Conservation (phyloP, 2,888 invertebrate genomes). For the Orchesellides sinensis region DNA sequence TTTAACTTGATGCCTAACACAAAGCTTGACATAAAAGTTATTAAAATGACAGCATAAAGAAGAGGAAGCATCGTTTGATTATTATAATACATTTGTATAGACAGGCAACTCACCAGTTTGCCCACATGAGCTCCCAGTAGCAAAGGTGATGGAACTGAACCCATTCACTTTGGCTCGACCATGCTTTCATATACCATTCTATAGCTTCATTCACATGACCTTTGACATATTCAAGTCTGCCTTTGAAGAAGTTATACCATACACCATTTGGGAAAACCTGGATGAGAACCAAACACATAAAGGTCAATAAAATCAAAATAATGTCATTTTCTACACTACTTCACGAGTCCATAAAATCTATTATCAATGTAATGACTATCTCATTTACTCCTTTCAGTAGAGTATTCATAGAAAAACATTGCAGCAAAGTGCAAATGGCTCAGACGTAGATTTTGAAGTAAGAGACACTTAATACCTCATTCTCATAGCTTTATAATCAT, state of each 20-base stretch:
- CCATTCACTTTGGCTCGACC: slow-evolving; percentile 90
- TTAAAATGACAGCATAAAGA: too few species aligned
- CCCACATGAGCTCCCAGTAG: slow-evolving; percentile 97
- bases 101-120: slow-evolving; percentile 83
- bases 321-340: not conserved
- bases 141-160: slow-evolving; percentile 95
- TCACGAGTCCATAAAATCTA: too few species aligned
- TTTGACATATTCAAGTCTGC: slow-evolving; percentile 88
- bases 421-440: too few species aligned
- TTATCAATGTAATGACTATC: too few species aligned
- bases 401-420: too few species aligned
- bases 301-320: not conserved
- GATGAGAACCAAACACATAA: slow-evolving; percentile 69
- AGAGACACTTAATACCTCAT: too few species aligned
- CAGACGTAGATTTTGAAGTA: too few species aligned
- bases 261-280: slow-evolving; percentile 88
- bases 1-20: too few species aligned
- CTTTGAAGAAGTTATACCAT: slow-evolving; percentile 95
- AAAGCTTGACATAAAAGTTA: too few species aligned
- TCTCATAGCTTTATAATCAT: not conserved
- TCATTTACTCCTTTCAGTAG: too few species aligned
- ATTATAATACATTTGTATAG: too few species aligned
- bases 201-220: slow-evolving; percentile 86
- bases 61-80: too few species aligned
- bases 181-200: slow-evolving; percentile 87